A percentile compares a stretch with the other conserved stretches of the same genome.
Conservation (phyloP, 2,888 invertebrate species). For the Aphrophora alni region DNA sequence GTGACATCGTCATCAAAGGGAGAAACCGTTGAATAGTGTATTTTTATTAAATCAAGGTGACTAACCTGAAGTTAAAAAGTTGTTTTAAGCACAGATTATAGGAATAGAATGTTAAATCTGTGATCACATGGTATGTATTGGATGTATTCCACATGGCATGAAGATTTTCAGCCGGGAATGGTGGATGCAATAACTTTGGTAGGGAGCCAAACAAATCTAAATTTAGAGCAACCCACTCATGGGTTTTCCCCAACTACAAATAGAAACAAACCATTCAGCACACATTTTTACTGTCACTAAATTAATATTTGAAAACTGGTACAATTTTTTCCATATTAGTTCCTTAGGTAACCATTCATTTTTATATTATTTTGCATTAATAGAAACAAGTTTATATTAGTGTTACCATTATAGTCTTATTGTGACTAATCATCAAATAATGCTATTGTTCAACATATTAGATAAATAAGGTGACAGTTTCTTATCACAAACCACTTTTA, state of each 20-base stretch:
- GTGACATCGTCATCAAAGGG: neutral
- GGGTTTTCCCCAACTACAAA: slow-evolving; percentile 30
- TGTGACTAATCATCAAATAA: too few relatives aligned
- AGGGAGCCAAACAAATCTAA: slow-evolving; percentile 11
- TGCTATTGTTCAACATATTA: too few relatives aligned
- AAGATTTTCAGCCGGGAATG: neutral
- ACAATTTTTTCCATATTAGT: neutral
- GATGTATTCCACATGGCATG: neutral
- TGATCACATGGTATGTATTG: neutral
- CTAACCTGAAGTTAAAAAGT: neutral
- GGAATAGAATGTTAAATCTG: neutral
- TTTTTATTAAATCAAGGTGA: neutral
- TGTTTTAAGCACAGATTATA: neutral
- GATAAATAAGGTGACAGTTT: too few relatives aligned
- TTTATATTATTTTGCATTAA: too few relatives aligned
- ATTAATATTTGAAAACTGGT: neutral
- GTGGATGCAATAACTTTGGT: neutral
- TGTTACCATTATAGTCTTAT: too few relatives aligned
- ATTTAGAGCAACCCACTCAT: slow-evolving; percentile 30
- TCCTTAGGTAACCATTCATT: too few relatives aligned
- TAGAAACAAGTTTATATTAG: too few relatives aligned
- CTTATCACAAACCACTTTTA: too few relatives aligned
- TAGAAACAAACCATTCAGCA: slow-evolving; percentile 7
- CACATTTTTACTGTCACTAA: neutral
- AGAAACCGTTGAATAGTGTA: neutral